Conservation (phyloP, 1,140 invertebrate genomes). For the Platyura marginata region DNA sequence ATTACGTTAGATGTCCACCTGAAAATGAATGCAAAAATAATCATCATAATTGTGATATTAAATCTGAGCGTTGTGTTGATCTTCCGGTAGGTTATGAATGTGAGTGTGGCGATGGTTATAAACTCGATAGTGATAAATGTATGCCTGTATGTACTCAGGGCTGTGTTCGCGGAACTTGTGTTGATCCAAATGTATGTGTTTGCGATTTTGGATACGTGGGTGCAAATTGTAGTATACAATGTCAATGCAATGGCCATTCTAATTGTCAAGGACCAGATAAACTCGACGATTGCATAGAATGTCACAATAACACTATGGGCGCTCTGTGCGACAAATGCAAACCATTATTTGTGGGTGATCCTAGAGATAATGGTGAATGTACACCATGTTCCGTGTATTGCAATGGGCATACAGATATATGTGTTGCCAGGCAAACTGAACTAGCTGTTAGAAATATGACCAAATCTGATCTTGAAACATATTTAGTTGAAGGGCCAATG, state of each 20-base stretch:
- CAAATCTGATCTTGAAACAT: constrained; percentile 29
- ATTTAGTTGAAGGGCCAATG: constrained; percentile 40
- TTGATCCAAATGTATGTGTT: constrained; percentile 65
- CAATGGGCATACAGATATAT: constrained; percentile 70
- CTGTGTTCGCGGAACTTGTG: constrained; percentile 72
- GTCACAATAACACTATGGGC: constrained; percentile 83
- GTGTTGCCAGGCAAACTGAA: constrained; percentile 43
- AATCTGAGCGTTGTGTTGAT: constrained; percentile 72
- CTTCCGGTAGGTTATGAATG: constrained; percentile 46
- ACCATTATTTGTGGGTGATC: constrained; percentile 79
- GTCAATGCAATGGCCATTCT: constrained; percentile 87
- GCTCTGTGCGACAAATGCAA: constrained; percentile 75
- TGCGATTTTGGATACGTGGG: constrained; percentile 94
- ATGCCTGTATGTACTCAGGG: constrained; percentile 73
- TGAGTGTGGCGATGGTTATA: constrained; percentile 1
- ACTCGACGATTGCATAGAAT: constrained; percentile 62
- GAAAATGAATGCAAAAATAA: constrained; percentile 87
- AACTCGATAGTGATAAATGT: constrained; percentile 35
- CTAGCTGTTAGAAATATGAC: constrained; percentile 34
- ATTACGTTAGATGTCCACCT: constrained; percentile 70
- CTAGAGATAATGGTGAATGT: constrained; percentile 67
- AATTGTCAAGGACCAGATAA: constrained; percentile 73
- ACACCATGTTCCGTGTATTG: constrained; percentile 77
- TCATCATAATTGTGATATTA: constrained; percentile 74
- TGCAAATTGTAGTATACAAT: constrained; percentile 80